Evolutionary conservation across 1,140 invertebrate genomes (phyloP).

Genomic region (Aphaenogaster ashmeadi): DNA sequence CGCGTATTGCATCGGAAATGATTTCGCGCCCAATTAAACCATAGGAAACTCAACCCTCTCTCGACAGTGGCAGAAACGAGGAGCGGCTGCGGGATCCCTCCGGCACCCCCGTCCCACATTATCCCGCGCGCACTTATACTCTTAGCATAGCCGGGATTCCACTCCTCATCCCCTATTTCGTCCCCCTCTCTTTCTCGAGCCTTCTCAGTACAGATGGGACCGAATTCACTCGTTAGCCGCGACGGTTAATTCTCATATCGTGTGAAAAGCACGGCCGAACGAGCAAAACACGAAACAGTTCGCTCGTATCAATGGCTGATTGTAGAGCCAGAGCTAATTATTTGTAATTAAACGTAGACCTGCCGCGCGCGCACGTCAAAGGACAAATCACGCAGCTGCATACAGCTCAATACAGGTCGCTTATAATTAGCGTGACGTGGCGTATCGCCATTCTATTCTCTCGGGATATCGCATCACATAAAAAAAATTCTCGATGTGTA

Average conservation of each 20-base stretch:
- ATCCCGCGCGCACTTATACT: slow-evolving; percentile 80
- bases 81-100: slow-evolving; percentile 30
- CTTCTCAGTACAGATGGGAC: slow-evolving; percentile 73
- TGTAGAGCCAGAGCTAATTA: slow-evolving; percentile 26
- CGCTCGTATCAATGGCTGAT: slow-evolving; percentile 8
- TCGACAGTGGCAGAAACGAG: slow-evolving; percentile 60
- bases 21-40: slow-evolving; percentile 87
- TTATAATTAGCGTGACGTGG: slow-evolving; percentile 7
- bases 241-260: slow-evolving; percentile 54
- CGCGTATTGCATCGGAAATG: slow-evolving; percentile 86
- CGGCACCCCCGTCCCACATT: slow-evolving; percentile 63
- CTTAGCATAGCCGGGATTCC: slow-evolving; percentile 77
- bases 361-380: background rate
- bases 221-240: slow-evolving; percentile 81
- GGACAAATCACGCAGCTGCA: slow-evolving; percentile 6
- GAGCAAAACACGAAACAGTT: slow-evolving; percentile 12
- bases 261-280: slow-evolving; percentile 64
- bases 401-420: background rate
- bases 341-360: slow-evolving; percentile 37
- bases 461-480: background rate
- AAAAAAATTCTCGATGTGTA: background rate
- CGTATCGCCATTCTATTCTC: background rate
- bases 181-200: background rate
- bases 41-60: slow-evolving; percentile 83
- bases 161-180: slow-evolving; percentile 3